Percentiles rank a stretch among this genome's conserved stretches.
Conservation (phyloP, 2,797 vertebrate species). For the Tenualosa ilisha region DNA sequence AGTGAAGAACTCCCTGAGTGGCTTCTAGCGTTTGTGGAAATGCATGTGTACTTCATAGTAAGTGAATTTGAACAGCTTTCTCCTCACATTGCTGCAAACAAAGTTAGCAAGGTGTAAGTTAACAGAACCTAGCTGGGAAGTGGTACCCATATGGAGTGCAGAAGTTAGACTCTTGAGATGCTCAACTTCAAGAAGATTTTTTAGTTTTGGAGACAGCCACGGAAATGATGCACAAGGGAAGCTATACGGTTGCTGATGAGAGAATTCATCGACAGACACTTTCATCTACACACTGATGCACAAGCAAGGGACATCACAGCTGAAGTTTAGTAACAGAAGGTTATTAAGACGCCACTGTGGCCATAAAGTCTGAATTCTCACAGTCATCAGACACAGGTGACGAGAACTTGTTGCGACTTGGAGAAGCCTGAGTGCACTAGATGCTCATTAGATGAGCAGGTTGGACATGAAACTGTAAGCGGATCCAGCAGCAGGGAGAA, state of each 20-base stretch:
- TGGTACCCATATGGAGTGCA: too few relatives aligned
- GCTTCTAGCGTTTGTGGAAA: not conserved
- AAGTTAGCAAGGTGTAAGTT: too few relatives aligned
- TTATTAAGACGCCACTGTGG: not conserved
- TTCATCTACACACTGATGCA: not conserved
- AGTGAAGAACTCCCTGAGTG: not conserved
- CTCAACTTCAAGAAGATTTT: too few relatives aligned
- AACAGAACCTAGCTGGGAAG: not conserved
- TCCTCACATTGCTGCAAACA: not conserved
- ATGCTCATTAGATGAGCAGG: conserved; percentile 13
- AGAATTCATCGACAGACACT: too few relatives aligned
- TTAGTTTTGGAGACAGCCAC: too few relatives aligned
- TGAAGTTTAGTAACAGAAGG: not conserved
- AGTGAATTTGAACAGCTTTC: not conserved
- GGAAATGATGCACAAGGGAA: too few relatives aligned
- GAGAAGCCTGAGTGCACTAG: not conserved
- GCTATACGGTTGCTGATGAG: too few relatives aligned
- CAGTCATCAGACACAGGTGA: not conserved
- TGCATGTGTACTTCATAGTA: not conserved
- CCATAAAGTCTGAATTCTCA: not conserved
- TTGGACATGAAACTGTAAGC: not conserved
- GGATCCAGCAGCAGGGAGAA: not conserved
- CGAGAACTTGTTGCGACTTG: not conserved
- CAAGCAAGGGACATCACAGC: not conserved
- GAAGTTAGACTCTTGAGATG: too few relatives aligned